These are phyloP conservation scores for Amiota mariae DNA, from an alignment of 2,888 invertebrate species.

Conservation along the genomic window DNA sequence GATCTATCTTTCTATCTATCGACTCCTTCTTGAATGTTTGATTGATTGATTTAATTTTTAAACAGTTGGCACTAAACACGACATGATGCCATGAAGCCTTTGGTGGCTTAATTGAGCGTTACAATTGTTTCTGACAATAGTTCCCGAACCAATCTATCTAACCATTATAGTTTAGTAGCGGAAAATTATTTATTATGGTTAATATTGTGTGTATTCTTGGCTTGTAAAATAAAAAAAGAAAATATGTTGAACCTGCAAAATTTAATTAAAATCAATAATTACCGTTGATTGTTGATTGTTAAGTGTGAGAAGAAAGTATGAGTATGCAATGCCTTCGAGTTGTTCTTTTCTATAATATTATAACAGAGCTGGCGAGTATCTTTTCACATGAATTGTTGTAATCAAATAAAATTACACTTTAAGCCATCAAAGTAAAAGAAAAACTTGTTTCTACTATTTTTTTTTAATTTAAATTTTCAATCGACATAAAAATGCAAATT, in stretches of 20 bases:
- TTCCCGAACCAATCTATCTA: not conserved
- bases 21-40: not conserved
- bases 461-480: not conserved
- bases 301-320: too few relatives aligned
- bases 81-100: constrained; percentile 17
- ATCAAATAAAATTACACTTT: too few relatives aligned
- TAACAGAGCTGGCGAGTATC: not conserved
- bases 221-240: not conserved
- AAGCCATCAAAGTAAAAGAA: too few relatives aligned
- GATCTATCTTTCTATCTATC: not conserved
- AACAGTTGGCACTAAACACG: constrained; percentile 6
- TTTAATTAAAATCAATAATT: not conserved
- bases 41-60: constrained; percentile 19
- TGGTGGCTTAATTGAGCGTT: constrained; percentile 15
- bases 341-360: too few relatives aligned
- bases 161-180: not conserved
- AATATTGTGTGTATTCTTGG: not conserved
- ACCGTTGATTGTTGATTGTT: not conserved
- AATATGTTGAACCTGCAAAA: not conserved
- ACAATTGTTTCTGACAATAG: not conserved
- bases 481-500: constrained; percentile 16
- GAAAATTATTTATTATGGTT: not conserved
- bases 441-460: too few relatives aligned
- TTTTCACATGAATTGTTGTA: not conserved
- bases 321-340: too few relatives aligned